Percentiles rank a stretch among this genome's conserved stretches.
These are phyloP conservation scores for Muscicapa comitata DNA, from an alignment of 2,797 vertebrate genomes.

Conservation along the genomic window DNA sequence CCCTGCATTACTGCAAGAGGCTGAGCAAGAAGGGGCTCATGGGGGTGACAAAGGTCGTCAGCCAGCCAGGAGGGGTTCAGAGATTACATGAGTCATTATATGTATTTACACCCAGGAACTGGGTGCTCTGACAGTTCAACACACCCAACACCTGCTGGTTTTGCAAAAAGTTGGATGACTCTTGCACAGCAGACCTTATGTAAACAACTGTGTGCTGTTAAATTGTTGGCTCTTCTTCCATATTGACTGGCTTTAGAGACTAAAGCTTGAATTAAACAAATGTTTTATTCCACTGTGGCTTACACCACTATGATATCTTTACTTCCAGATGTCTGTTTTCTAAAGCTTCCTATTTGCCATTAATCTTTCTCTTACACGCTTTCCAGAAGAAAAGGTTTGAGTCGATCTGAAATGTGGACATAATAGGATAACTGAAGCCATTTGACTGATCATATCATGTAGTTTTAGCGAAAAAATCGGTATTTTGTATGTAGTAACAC, in stretches of 20 bases:
- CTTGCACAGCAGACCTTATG: neutral
- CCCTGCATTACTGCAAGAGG: neutral
- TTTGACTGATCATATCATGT: neutral
- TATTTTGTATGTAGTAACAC: neutral
- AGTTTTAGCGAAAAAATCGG: neutral
- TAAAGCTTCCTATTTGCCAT: slow-evolving; percentile 42
- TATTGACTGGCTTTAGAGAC: neutral
- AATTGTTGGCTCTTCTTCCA: slow-evolving; percentile 18
- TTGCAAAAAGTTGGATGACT: neutral
- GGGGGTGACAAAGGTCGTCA: neutral
- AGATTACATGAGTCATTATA: neutral
- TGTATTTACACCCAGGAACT: fast-evolving
- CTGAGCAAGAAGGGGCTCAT: neutral
- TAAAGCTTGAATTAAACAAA: slow-evolving; percentile 50
- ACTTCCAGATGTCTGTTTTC: slow-evolving; percentile 61
- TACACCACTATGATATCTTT: slow-evolving; percentile 40
- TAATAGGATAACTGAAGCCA: neutral
- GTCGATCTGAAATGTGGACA: slow-evolving; percentile 1
- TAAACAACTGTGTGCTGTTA: slow-evolving; percentile 24
- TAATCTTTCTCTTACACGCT: slow-evolving; percentile 35
- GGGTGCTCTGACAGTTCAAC: neutral
- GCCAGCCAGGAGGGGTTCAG: neutral
- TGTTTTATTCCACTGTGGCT: slow-evolving; percentile 46
- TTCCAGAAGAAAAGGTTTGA: slow-evolving; percentile 12
- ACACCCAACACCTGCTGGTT: slow-evolving; percentile 10